Evolutionary conservation across 2,113 vertebrate species (phyloP).

Genomic region (Patagioenas fasciata): DNA sequence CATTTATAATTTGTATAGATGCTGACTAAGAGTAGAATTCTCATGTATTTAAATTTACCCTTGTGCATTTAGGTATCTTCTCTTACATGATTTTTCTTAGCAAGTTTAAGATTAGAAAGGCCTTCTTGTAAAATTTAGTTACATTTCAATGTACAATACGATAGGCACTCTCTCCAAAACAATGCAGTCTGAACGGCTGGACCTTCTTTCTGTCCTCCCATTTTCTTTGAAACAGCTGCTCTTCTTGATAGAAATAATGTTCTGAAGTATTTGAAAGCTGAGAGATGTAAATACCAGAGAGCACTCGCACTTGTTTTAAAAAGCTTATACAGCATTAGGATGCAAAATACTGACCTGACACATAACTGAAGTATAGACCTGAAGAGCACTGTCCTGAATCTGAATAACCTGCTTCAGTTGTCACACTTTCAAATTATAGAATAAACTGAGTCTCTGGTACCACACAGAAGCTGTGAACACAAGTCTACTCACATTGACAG

Average conservation of each 20-base stretch:
- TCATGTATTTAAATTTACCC: not conserved
- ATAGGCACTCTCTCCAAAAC: not conserved
- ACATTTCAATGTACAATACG: not conserved
- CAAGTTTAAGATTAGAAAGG: not conserved
- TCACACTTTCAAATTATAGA: not conserved
- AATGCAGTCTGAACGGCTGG: not conserved
- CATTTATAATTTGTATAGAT: not conserved
- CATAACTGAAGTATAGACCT: not conserved
- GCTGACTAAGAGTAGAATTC: not conserved
- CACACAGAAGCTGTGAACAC: not conserved
- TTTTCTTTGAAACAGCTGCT: not conserved
- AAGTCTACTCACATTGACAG: not conserved
- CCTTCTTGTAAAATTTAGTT: not conserved
- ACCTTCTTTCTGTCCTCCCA: not conserved
- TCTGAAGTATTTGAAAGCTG: not conserved
- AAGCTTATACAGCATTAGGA: not conserved
- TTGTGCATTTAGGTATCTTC: not conserved
- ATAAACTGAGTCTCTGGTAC: not conserved
- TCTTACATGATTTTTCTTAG: not conserved
- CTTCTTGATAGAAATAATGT: not conserved
- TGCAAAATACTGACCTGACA: not conserved
- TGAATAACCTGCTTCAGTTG: not conserved
- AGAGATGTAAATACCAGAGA: not conserved
- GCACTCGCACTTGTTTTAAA: not conserved
- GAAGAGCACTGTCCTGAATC: not conserved